Evolutionary conservation across 2,797 vertebrate genomes (phyloP), one percentile per base, ranked within the genome.

Genomic region (Myripristis jacobus): DNA sequence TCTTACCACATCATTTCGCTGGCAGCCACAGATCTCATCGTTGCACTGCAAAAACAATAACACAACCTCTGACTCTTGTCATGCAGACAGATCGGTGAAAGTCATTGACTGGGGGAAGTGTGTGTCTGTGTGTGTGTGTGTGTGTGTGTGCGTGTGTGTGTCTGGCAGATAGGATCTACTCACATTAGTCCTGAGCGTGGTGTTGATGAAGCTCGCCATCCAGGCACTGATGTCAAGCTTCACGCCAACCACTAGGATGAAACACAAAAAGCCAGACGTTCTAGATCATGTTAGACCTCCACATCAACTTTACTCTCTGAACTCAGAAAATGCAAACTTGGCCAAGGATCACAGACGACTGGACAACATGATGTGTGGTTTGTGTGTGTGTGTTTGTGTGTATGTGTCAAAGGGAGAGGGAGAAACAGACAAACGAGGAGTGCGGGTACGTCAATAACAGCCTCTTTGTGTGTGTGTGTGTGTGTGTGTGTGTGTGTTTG

Each of bases 11-110:
- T 96, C 95, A 36, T 97, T 95, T 70, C 66, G 94, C 86, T 94
- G 92, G 86, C 98, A 99, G 81, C 96, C 96, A 81, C 96, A 98
- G 75, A 97, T 94, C 92, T 96, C 97, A 77, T 95, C 95, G 27
- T 94, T 96, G 88, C 96, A 98, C 97, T 98, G 75, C 27, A 93
- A 94, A 92, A 10, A 81, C 53, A 84, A 5, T 0, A 66, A 19
- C 41, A n/a, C 21, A 18, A 13, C 9, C 9, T 21, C 13, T 48
- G 15, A 52, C 25, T 13, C 50, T 13, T 41, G 22, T 34, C 21
- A 19, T 64, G 34, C 7, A 67, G 46, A 43, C 1, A 19, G 13
- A 44, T 25, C 3, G 3, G 57, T 56, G 8, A 79, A 64, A 16
- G 21, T 47, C 15, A 66, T 0, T 7, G 1, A 16, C 2, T 18